phyloP scores from a whole-genome alignment of 2,888 invertebrate genomes.

The Sussaba pulchella region DNA sequence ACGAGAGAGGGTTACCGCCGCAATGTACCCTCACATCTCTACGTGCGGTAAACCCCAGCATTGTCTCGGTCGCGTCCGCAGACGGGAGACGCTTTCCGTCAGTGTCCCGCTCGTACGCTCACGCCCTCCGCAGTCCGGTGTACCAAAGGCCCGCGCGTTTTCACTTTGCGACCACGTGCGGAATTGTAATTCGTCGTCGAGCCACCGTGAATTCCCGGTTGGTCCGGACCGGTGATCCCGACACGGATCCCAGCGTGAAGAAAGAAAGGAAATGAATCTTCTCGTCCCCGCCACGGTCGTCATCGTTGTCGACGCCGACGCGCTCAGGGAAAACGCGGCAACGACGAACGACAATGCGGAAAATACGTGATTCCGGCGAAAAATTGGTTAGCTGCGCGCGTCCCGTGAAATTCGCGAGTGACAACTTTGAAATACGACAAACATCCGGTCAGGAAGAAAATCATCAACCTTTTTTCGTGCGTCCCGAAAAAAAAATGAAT shows the following conservation, averaged over 20 bases:
- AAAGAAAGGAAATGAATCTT: conserved; percentile 66
- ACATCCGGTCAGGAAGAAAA: conserved; percentile 38
- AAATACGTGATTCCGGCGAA: conserved; percentile 41
- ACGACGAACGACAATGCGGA: conserved; percentile 26
- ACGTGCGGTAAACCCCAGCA: conserved; percentile 35
- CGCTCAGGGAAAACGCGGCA: conserved; percentile 45
- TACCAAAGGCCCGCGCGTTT: too few relatives aligned
- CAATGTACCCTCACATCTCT: conserved; percentile 25
- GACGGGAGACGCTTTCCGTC: not conserved
- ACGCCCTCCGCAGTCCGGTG: too few relatives aligned
- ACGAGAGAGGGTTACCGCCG: conserved; percentile 36
- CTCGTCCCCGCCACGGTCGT: conserved; percentile 34
- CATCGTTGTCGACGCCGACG: conserved; percentile 31
- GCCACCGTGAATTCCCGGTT: conserved; percentile 65
- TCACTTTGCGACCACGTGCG: conserved; percentile 61
- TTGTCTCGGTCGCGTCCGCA: conserved; percentile 24
- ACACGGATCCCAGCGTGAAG: conserved; percentile 26
- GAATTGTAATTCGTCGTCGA: conserved; percentile 65
- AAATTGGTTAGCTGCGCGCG: conserved; percentile 47
- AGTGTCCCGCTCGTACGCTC: conserved; percentile 5
- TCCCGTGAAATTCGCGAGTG: conserved; percentile 58
- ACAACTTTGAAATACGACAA: conserved; percentile 56
- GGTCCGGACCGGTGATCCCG: conserved; percentile 42
- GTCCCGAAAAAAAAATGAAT: not conserved
- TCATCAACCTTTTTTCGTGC: conserved; percentile 7